These are phyloP conservation scores for Drosophila mayaguana DNA, from an alignment of 2,888 invertebrate species.

Conservation along the genomic window DNA sequence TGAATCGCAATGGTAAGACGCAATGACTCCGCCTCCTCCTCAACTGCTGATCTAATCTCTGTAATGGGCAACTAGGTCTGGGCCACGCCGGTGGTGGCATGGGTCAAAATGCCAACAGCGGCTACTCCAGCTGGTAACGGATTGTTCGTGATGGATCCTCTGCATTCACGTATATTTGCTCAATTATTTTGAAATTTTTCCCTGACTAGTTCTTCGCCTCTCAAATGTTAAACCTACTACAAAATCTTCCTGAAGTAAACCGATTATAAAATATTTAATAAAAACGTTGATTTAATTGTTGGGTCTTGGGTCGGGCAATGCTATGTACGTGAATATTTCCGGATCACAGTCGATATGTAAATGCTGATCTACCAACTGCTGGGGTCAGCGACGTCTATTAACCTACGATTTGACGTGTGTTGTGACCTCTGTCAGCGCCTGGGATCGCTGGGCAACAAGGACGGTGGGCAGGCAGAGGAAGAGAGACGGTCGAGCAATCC, in stretches of 20 bases:
- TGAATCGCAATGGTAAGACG: constrained; percentile 49
- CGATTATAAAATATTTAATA: constrained; percentile 1
- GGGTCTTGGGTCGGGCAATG: not conserved
- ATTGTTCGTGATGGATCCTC: not conserved
- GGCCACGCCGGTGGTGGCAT: constrained; percentile 34
- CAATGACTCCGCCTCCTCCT: no score
- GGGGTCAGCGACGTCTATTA: constrained; percentile 67
- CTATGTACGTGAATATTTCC: no score
- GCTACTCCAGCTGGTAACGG: constrained; percentile 46
- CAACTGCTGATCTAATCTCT: no score
- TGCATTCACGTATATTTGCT: constrained; percentile 12
- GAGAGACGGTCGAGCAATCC: not conserved
- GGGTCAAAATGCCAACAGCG: constrained; percentile 31
- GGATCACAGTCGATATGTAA: constrained; percentile 56
- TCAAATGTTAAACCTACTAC: not conserved
- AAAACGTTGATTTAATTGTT: not conserved
- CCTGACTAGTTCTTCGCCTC: not conserved
- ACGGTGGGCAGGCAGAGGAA: not conserved
- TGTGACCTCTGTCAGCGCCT: constrained; percentile 76
- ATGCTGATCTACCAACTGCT: constrained; percentile 21
- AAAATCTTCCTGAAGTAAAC: constrained; percentile 1
- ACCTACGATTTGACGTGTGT: constrained; percentile 61
- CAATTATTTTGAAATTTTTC: not conserved
- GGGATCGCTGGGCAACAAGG: constrained; percentile 23
- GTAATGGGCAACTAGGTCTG: constrained; percentile 13